Conservation (phyloP, 2,797 vertebrate genomes). For the Siniperca undulata region DNA sequence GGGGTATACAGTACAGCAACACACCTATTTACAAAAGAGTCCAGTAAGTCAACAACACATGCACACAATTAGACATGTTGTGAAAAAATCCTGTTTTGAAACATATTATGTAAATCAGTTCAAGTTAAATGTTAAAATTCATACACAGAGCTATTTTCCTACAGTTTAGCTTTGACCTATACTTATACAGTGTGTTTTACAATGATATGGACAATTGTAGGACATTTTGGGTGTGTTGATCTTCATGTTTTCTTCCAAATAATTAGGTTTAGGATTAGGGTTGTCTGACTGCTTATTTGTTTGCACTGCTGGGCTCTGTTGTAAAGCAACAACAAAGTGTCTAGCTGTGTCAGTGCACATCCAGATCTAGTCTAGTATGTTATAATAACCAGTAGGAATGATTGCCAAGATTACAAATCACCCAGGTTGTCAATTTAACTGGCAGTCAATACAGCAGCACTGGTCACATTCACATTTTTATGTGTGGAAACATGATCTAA, state of each 20-base stretch:
- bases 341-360: constrained; percentile 14
- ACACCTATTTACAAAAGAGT: neutral
- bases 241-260: constrained; percentile 7
- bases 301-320: constrained; percentile 23
- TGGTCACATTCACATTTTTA: neutral
- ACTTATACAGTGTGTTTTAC: neutral
- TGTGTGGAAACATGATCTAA: neutral
- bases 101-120: neutral
- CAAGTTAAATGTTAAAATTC: neutral
- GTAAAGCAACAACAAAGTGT: constrained; percentile 4
- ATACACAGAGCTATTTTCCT: neutral
- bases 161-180: neutral
- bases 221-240: neutral
- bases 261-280: constrained; percentile 15
- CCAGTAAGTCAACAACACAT: neutral
- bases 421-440: neutral
- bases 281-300: constrained; percentile 31
- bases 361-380: constrained; percentile 8
- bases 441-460: neutral
- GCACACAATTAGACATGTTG: neutral
- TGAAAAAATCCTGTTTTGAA: neutral
- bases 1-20: neutral
- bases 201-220: neutral
- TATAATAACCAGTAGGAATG: neutral
- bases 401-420: neutral